These are phyloP conservation scores for Magallana nippona DNA, from an alignment of 2,888 invertebrate genomes.

Conservation along the genomic window DNA sequence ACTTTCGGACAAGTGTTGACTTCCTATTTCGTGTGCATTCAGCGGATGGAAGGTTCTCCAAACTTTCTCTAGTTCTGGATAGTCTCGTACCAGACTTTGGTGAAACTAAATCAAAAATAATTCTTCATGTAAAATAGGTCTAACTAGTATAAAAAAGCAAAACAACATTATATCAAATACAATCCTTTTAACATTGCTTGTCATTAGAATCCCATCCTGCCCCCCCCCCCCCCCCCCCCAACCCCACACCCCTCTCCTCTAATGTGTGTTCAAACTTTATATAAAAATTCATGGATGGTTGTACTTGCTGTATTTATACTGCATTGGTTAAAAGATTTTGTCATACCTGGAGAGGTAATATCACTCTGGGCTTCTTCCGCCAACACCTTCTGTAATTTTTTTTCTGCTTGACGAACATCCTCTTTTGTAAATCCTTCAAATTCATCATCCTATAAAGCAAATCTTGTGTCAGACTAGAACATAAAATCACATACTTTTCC, in stretches of 20 bases:
- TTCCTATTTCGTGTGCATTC: slow-evolving; percentile 58
- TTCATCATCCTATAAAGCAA: slow-evolving; percentile 75
- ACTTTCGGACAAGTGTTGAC: slow-evolving; percentile 57
- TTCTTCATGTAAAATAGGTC: neutral
- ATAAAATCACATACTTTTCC: too few species aligned
- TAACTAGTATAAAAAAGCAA: neutral
- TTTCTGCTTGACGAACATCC: slow-evolving; percentile 66
- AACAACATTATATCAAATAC: neutral
- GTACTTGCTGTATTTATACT: too few species aligned
- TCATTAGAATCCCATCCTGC: too few species aligned
- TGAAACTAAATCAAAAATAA: slow-evolving; percentile 39
- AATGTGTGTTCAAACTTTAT: too few species aligned
- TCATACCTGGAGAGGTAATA: slow-evolving; percentile 26
- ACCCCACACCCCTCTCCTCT: too few species aligned
- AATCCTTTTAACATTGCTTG: neutral
- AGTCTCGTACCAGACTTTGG: slow-evolving; percentile 48
- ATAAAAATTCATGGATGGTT: too few species aligned
- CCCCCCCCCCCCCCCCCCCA: too few species aligned
- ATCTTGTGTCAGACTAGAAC: too few species aligned
- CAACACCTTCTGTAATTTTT: slow-evolving; percentile 52
- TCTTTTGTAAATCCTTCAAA: slow-evolving; percentile 73
- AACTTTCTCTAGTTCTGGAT: slow-evolving; percentile 47
- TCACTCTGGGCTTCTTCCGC: neutral
- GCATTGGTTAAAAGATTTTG: too few species aligned
- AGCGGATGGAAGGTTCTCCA: slow-evolving; percentile 55